Evolutionary conservation across 2,888 invertebrate genomes (phyloP).

Genomic region (Pterostichus niger): DNA sequence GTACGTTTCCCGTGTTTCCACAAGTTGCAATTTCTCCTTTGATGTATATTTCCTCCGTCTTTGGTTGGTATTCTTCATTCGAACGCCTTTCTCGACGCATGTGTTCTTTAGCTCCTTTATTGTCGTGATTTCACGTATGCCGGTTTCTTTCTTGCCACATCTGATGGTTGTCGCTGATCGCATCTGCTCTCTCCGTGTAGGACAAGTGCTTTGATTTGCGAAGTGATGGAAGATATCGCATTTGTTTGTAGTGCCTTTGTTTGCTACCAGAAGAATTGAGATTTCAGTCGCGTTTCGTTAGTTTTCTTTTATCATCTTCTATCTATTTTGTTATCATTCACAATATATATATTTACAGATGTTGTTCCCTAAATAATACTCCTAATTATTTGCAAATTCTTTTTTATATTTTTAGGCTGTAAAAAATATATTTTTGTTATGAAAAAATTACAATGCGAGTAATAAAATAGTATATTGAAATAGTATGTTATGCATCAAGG

Average conservation of each 20-base stretch:
- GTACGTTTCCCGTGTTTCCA: not conserved
- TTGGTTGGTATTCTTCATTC: conserved; percentile 1
- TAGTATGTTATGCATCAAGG: too few relatives aligned
- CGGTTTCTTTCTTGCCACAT: not conserved
- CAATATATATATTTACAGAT: too few relatives aligned
- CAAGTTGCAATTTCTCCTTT: conserved; percentile 3
- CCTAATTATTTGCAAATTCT: too few relatives aligned
- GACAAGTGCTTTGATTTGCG: conserved; percentile 1
- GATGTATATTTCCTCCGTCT: not conserved
- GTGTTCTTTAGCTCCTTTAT: conserved; percentile 14
- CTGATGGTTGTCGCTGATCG: not conserved
- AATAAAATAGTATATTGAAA: too few relatives aligned
- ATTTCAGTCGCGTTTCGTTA: too few relatives aligned
- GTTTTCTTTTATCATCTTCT: too few relatives aligned
- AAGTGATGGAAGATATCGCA: not conserved
- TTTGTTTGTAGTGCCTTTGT: conserved; percentile 2
- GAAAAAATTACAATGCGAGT: too few relatives aligned
- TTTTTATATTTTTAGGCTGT: too few relatives aligned
- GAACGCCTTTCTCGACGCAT: not conserved
- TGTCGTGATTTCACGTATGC: not conserved
- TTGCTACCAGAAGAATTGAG: not conserved
- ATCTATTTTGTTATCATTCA: too few relatives aligned
- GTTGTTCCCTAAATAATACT: too few relatives aligned
- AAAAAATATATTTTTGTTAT: too few relatives aligned
- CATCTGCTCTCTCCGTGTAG: not conserved